A percentile compares a stretch with the other conserved stretches of the same genome.
Evolutionary conservation across 1,140 invertebrate species (phyloP).

Genomic region (Dinoponera quadriceps): DNA sequence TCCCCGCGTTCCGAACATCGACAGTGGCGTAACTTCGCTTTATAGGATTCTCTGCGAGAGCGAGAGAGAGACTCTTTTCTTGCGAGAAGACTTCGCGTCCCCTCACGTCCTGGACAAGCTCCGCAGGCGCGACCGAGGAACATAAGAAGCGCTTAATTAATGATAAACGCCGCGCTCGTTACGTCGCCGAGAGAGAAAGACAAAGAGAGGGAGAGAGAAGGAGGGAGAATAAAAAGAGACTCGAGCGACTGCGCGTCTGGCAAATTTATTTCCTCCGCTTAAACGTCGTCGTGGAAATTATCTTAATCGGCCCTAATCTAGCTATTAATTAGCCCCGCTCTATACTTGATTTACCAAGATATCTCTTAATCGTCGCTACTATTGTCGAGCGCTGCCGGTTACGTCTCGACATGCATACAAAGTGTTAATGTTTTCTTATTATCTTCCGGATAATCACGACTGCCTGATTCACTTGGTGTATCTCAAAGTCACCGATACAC

Average conservation of each 20-base stretch:
- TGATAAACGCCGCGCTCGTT: constrained; percentile 49
- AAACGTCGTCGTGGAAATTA: constrained; percentile 42
- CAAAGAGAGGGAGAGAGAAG: too few relatives aligned
- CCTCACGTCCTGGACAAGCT: background rate
- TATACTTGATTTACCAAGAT: constrained; percentile 26
- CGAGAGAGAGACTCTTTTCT: constrained; percentile 40
- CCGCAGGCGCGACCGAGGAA: constrained; percentile 4
- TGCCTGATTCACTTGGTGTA: too few relatives aligned
- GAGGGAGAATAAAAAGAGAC: too few relatives aligned
- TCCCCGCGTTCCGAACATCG: constrained; percentile 74
- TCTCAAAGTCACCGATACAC: too few relatives aligned
- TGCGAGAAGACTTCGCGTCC: constrained; percentile 28
- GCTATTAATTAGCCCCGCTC: constrained; percentile 46
- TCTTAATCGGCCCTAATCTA: constrained; percentile 57
- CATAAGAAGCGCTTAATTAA: constrained; percentile 55
- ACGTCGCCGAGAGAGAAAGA: background rate
- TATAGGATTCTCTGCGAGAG: constrained; percentile 9
- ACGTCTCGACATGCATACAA: background rate
- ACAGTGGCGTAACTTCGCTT: constrained; percentile 79
- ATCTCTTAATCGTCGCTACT: constrained; percentile 34
- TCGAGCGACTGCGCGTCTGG: constrained; percentile 6
- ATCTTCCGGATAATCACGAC: too few relatives aligned
- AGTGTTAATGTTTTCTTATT: too few relatives aligned
- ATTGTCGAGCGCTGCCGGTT: background rate
- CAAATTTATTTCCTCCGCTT: constrained; percentile 55